Base-by-base conservation (phyloP, 2,797 vertebrate genomes). In the Pteronotus mesoamericanus region DNA sequence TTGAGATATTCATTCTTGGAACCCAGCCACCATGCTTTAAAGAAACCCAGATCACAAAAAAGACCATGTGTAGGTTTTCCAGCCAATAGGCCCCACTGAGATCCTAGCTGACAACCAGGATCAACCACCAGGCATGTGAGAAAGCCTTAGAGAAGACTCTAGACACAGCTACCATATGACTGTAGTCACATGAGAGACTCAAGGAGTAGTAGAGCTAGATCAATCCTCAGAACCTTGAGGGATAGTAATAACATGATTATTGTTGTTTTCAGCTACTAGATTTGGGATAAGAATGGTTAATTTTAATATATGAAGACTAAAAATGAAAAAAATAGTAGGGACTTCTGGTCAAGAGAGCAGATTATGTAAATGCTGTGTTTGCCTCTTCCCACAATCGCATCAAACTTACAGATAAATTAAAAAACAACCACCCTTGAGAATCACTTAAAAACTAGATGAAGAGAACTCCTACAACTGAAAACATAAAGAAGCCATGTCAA, bases 31-130 rank as follows among this genome's bases (percentile, higher is more conserved):
- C 7, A 7, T 9, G 55, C 80, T 92, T 68, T 57, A 93, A 94
- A 84, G 86, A 95, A 94, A 92, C 72, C 87, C 95, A 92, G 90
- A 92, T 69, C 66, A 46, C 77, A 77, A 93, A 59, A 15, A 77
- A 79, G 69, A 53, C 69, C 59, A 24, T 39, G 16, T 82, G 79
- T 85, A 88, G 34, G 64, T 94, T 75, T 72, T 87, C 57, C 34
- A 93, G 89, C 61, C 71, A 93, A 32, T n/a, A 68, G 85, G 26
- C 83, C 80, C 92, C 83, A 66, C 77, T 90, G 85, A 97, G 34
- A 53, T 48, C 84, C 26, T 69, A 53, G 53, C 21, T 80, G 92
- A 83, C 57, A 87, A 71, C 77, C 77, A 89, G 68, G 72, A 90
- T 92, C 53, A 48, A 46, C 55, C 12, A 80, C 39, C 88, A 95